Conservation (phyloP, 2,797 vertebrate genomes). For the Xiphorhynchus erythropygius region DNA sequence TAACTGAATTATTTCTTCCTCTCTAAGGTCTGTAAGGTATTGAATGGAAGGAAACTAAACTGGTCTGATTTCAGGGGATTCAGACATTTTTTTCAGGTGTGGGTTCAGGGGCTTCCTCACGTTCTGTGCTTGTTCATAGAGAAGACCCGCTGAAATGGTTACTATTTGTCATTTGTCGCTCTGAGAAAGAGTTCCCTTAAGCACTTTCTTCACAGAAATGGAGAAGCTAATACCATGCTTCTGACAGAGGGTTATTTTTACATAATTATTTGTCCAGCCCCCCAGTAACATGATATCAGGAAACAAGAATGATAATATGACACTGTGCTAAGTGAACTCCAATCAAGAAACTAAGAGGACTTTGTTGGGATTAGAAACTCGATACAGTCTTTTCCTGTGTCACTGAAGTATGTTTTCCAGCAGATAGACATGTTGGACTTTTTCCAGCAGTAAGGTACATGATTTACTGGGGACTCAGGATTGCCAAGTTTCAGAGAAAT, state of each 20-base stretch:
- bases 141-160: not conserved
- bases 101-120: not conserved
- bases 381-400: conserved; percentile 10
- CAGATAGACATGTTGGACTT: not conserved
- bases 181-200: not conserved
- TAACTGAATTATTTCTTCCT: not conserved
- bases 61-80: not conserved
- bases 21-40: not conserved
- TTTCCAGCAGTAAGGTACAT: not conserved
- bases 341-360: not conserved
- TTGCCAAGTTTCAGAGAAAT: not conserved
- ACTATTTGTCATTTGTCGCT: not conserved
- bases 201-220: fast-evolving
- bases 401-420: not conserved
- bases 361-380: conserved; percentile 4
- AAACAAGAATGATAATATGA: conserved; percentile 3
- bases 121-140: not conserved
- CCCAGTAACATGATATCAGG: not conserved
- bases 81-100: not conserved
- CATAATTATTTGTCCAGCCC: not conserved
- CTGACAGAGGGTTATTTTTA: conserved; percentile 42
- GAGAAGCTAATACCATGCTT: not conserved
- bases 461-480: not conserved
- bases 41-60: not conserved
- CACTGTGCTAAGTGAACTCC: conserved; percentile 1